These are phyloP conservation scores for Idaea dimidiata DNA, from an alignment of 2,888 invertebrate species.

Conservation along the genomic window DNA sequence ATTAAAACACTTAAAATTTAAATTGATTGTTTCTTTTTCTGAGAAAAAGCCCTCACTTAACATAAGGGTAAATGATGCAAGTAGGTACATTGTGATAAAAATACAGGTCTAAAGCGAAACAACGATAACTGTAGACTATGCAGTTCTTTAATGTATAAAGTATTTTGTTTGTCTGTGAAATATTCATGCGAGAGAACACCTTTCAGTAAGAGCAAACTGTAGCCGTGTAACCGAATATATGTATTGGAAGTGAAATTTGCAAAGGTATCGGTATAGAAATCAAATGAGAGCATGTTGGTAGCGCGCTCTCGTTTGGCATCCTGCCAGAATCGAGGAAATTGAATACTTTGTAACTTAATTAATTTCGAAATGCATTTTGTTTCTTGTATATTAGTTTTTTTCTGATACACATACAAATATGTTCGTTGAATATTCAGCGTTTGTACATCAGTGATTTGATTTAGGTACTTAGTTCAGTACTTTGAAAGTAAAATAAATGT, in stretches of 20 bases:
- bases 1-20: no score
- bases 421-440: no score
- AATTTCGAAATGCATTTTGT: not conserved
- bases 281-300: not conserved
- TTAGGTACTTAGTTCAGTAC: no score
- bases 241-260: constrained; percentile 5
- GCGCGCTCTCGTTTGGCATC: not conserved
- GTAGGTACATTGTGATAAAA: no score
- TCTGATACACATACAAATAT: not conserved
- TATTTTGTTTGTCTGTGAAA: not conserved
- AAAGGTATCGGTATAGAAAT: not conserved
- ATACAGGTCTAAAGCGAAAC: no score
- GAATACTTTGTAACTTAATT: not conserved
- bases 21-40: no score
- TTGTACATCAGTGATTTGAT: no score
- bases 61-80: no score
- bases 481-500: no score
- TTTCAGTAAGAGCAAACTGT: constrained; percentile 6
- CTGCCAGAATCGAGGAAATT: not conserved
- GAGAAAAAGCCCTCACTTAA: no score
- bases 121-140: no score
- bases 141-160: not conserved
- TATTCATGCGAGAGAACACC: not conserved
- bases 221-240: constrained; percentile 11
- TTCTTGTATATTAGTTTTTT: not conserved